Evolutionary conservation across 1,140 invertebrate species (phyloP), one percentile per base, ranked within the genome.

Genomic region (Bursaphelenchus mucronatus): DNA sequence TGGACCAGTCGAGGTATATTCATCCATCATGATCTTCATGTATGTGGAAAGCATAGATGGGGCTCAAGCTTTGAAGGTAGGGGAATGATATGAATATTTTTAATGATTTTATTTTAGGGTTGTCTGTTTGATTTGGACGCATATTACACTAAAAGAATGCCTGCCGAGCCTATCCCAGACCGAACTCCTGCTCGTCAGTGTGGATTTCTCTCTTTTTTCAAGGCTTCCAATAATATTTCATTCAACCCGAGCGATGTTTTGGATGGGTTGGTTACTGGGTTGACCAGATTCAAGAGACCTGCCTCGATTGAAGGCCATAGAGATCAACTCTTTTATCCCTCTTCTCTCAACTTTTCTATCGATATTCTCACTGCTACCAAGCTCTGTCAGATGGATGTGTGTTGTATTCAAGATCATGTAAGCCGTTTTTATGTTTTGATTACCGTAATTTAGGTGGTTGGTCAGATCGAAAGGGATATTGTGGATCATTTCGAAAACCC

Each of bases 261-360:
- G 57, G 57, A 59, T 39, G 13, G 13, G 1, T 40, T 59, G 39
- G 11, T 59, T 13, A 39, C 47, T 19, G 30, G 45, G 1, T n/a
- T 59, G 19, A 44, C n/a, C 11, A 39, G 57, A 45, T 59, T 59
- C 40, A 44, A 40, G 11, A 39, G 40, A 17, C 57, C 57, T 3
- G 57, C 40, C 11, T 45, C 57, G 3, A 30, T 59, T 11, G 13
- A 43, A 44, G 30, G 30, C 30, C 13, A 30, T 11, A 59, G 41
- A n/a, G 57, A 59, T 59, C 57, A 59, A 39, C 57, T 40, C 40
- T 59, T 59, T 44, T 59, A 46, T 50, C 57, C 57, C 13, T 59
- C 57, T n/a, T 13, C 57, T 50, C 40, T 59, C 13, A 17, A 59
- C 57, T 59, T 59, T 39, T 40, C 57, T n/a, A 30, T 59, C 1